Evolutionary conservation across 2,888 invertebrate species (phyloP).

Genomic region (Cabera pusaria): DNA sequence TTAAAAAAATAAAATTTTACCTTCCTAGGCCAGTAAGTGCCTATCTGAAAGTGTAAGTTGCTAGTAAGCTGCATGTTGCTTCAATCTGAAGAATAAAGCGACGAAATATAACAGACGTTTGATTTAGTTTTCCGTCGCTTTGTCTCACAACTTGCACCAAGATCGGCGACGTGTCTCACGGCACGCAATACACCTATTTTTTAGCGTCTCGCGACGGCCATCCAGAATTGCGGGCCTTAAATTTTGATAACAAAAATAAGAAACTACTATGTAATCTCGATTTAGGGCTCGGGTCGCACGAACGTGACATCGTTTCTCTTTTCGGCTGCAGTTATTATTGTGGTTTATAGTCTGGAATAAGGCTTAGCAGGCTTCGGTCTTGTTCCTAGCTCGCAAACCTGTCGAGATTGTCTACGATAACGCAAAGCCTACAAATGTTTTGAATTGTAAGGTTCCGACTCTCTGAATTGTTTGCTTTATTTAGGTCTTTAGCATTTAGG

Average conservation of each 20-base stretch:
- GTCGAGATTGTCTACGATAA: conserved; percentile 9
- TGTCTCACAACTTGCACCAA: conserved; percentile 31
- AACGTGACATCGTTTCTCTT: conserved; percentile 35
- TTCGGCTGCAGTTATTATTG: conserved; percentile 27
- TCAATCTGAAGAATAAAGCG: too few species aligned
- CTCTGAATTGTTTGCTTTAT: too few species aligned
- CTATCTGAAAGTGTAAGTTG: too few species aligned
- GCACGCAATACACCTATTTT: conserved; percentile 66
- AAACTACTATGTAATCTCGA: conserved; percentile 41
- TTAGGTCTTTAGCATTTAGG: too few species aligned
- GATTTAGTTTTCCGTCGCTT: too few species aligned
- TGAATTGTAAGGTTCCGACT: too few species aligned
- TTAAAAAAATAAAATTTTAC: too few species aligned
- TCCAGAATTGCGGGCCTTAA: conserved; percentile 48
- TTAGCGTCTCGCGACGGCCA: conserved; percentile 48
- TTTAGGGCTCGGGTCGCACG: conserved; percentile 39
- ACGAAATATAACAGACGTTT: too few species aligned
- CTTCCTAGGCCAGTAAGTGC: too few species aligned
- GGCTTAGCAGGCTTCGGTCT: conserved; percentile 10
- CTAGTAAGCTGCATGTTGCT: too few species aligned
- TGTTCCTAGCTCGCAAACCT: conserved; percentile 5
- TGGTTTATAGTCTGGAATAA: conserved; percentile 13
- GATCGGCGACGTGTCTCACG: conserved; percentile 23
- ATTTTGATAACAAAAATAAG: conserved; percentile 55
- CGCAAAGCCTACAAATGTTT: conserved; percentile 6